Base-by-base conservation (phyloP, 2,113 vertebrate genomes). In the Dipodomys ordii region DNA sequence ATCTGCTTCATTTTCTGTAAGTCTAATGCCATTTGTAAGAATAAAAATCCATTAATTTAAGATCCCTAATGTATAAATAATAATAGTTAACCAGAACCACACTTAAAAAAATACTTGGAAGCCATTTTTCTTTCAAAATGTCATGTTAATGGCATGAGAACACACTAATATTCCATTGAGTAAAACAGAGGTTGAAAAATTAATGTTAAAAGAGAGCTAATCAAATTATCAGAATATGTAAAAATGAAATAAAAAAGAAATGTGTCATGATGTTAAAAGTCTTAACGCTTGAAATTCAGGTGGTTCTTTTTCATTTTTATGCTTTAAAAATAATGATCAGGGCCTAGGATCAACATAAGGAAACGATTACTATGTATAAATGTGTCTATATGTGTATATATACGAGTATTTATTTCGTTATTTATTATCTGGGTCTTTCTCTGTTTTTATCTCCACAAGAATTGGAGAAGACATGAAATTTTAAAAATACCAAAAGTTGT, bases 371-470 rank as follows among this genome's bases (percentile, higher is more conserved):
- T 22, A 71, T 35, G 6, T 72, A 20, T 16, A 71, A 18, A n/a
- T n/a, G 19, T 30, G 28, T 68, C 7, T 68, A 27, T 27, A 68
- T 68, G 13, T 27, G 4, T 68, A 0, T 68, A 68, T 9, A 68
- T 30, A 68, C 6, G 12, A 2, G 12, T 68, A n/a, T 68, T 30
- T 68, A 68, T 30, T 12, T n/a, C 2, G 28, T 72, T 73, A 78
- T 49, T 77, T 27, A 69, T 69, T 74, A 13, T 67, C 46, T 81
- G 20, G n/a, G 53, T 91, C n/a, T 46, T 76, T 62, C 62, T 44
- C 23, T 57, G 87, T 49, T 85, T 94, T 95, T 80, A 83, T 64
- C 78, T 88, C 46, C 25, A 76, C 44, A 15, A 15, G 13, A 57
- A 69, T 6, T 9, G 12, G 23, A 82, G 30, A 22, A 10, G 22